A percentile compares a stretch with the other conserved stretches of the same genome.
phyloP scores from a whole-genome alignment of 2,113 vertebrate genomes.

The Calonectris borealis region DNA sequence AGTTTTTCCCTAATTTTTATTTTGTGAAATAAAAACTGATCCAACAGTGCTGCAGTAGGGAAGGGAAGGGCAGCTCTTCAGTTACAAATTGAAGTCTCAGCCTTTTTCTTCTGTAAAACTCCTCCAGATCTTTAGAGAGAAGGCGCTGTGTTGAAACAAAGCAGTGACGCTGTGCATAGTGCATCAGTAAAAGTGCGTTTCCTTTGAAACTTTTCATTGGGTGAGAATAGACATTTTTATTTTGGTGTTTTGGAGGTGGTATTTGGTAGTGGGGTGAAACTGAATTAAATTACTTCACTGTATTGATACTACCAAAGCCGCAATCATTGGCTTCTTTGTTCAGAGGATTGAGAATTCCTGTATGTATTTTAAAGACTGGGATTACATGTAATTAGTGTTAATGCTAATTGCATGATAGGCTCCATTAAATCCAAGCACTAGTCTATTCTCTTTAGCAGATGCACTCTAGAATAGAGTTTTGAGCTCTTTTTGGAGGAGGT shows the following conservation, averaged over 20 bases:
- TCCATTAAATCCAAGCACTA: slow-evolving; percentile 3
- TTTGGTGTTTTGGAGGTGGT: background rate
- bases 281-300: background rate
- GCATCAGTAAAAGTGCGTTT: background rate
- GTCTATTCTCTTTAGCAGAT: background rate
- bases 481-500: background rate
- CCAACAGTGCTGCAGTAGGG: background rate
- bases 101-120: background rate
- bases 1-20: background rate
- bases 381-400: slow-evolving; percentile 50
- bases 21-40: background rate
- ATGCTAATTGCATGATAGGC: slow-evolving; percentile 44
- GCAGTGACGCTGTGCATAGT: background rate
- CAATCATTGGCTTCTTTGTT: background rate
- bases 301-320: background rate
- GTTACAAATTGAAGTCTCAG: background rate
- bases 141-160: background rate
- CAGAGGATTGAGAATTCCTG: background rate
- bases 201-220: background rate
- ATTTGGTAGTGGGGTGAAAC: background rate
- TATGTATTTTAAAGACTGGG: background rate
- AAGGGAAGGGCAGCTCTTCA: background rate
- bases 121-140: background rate
- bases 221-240: background rate
- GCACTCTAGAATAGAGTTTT: background rate